Base-by-base conservation (phyloP, 2,888 invertebrate species). In the Diaprepes abbreviatus region DNA sequence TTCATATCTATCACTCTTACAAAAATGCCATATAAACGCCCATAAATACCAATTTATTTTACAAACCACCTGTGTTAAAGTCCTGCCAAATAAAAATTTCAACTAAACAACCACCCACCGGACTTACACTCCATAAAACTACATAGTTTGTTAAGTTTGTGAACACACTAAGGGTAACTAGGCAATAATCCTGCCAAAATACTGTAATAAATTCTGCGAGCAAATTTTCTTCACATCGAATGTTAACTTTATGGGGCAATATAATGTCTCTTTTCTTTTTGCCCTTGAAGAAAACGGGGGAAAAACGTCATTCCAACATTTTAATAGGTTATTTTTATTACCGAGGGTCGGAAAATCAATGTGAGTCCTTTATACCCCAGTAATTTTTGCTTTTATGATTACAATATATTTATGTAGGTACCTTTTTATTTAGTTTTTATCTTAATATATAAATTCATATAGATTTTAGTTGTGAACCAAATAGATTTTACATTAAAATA, bases 211-310 rank as follows among this genome's bases (percentile, higher is more conserved):
- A 69, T 69, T 69, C 50, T 16, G 19, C 16, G 12, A 64, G 43
- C 48, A 69, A 64, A 64, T 64, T 69, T 69, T 64, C 64, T 69
- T 64, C 79, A 77, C 78, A 78, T 73, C 76, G 76, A 78, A 78
- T 77, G 80, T 79, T 78, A 78, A 79, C 75, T 82, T 82, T 82
- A 81, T 80, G 79, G 69, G 79, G 73, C 80, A 75, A 79, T 80
- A 80, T 81, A 81, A 80, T 76, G 74, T 75, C 73, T 74, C 72
- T 75, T 76, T 75, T 79, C 76, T 75, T 76, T 76, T 64, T 63
- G 58, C 17, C 38, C 59, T 35, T 45, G 33, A 63, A 52, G 50
- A 63, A 63, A 72, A 72, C 64, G 58, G 66, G 67, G 71, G 71
- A 71, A 4, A 69, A 69, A 71, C 60, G 72, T 63, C 66, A 70